These are phyloP conservation scores for Omphaloscelis lunosa DNA, from an alignment of 2,888 invertebrate species.

Conservation along the genomic window DNA sequence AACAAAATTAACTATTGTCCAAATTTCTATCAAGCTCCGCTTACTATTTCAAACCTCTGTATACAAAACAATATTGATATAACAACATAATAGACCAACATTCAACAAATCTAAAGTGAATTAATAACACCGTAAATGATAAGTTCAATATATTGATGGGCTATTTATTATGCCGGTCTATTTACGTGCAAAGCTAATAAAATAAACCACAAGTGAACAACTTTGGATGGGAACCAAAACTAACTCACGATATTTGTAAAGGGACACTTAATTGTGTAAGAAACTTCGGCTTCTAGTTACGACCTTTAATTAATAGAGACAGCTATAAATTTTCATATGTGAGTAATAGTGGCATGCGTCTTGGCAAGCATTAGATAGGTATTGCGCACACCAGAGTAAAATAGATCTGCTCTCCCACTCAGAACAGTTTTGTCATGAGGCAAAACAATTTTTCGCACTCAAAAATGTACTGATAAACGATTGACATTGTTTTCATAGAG, in stretches of 20 bases:
- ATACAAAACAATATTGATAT: conserved; percentile 53
- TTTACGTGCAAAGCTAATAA: conserved; percentile 64
- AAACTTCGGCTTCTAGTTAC: conserved; percentile 74
- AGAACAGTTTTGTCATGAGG: neutral
- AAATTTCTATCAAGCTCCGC: conserved; percentile 29
- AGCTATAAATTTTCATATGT: conserved; percentile 80
- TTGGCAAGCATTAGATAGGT: conserved; percentile 71
- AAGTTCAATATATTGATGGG: conserved; percentile 56
- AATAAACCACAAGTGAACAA: conserved; percentile 67
- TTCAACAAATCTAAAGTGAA: conserved; percentile 46
- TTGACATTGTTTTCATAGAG: neutral
- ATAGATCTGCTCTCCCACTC: neutral
- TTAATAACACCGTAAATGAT: conserved; percentile 54
- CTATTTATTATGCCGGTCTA: conserved; percentile 62
- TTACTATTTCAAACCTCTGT: conserved; percentile 41
- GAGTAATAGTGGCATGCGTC: conserved; percentile 69
- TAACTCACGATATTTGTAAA: conserved; percentile 72
- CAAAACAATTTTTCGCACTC: neutral
- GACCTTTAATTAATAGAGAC: conserved; percentile 81
- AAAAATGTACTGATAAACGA: no score
- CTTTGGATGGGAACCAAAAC: conserved; percentile 64
- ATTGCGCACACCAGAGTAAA: neutral
- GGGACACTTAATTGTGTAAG: conserved; percentile 77
- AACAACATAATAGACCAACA: conserved; percentile 48
- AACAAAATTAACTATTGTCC: conserved; percentile 53